Percentiles rank a stretch among this genome's conserved stretches.
These are phyloP conservation scores for Tetropium fuscum DNA, from an alignment of 2,888 invertebrate species.

Conservation along the genomic window DNA sequence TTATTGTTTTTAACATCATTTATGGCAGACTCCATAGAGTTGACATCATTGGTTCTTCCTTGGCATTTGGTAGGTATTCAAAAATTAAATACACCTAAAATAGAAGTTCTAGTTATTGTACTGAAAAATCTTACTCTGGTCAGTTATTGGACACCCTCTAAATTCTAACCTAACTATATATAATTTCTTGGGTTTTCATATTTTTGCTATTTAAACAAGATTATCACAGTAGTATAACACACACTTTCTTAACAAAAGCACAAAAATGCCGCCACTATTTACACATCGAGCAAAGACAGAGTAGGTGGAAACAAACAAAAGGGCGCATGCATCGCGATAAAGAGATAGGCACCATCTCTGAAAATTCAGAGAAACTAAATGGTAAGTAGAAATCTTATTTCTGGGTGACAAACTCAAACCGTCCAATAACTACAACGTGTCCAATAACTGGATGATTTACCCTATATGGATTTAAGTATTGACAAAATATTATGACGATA, in stretches of 20 bases:
- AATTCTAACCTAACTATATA: constrained; percentile 14
- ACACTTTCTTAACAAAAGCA: too few relatives aligned
- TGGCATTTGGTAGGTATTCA: constrained; percentile 25
- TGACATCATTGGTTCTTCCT: constrained; percentile 19
- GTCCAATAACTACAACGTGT: too few relatives aligned
- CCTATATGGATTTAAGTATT: too few relatives aligned
- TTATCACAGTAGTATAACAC: too few relatives aligned
- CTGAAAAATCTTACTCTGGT: neutral
- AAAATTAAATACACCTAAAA: constrained; percentile 6
- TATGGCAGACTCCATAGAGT: constrained; percentile 25
- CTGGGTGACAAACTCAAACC: neutral
- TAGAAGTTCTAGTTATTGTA: constrained; percentile 19
- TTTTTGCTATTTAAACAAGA: too few relatives aligned
- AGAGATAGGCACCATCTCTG: neutral
- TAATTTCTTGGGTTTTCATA: neutral
- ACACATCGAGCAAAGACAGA: too few relatives aligned
- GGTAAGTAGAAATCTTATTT: neutral
- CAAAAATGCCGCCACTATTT: too few relatives aligned
- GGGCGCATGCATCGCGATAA: neutral
- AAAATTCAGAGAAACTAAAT: neutral
- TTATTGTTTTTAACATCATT: constrained; percentile 22
- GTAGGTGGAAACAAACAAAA: neutral
- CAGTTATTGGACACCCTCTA: constrained; percentile 26
- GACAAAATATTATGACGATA: too few relatives aligned
- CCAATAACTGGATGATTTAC: constrained; percentile 19